Percentiles rank a stretch among this genome's conserved stretches.
phyloP scores from a whole-genome alignment of 1,140 invertebrate species.

The Manduca sexta region DNA sequence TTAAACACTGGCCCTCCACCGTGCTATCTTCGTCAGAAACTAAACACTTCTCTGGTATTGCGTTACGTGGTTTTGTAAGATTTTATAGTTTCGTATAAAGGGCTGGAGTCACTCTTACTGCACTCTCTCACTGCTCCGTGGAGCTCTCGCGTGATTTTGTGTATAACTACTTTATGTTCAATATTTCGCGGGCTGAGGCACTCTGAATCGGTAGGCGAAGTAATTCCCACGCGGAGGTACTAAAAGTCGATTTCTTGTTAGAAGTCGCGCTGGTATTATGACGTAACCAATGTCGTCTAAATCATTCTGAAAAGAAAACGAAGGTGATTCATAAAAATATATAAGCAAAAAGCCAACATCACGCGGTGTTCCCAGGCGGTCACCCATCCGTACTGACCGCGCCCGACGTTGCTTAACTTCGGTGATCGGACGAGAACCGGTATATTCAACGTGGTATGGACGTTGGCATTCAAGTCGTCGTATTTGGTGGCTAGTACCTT shows the following conservation, averaged over 20 bases:
- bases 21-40: slow-evolving; percentile 32
- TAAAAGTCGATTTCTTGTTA: slow-evolving; percentile 40
- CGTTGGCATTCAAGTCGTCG: too few relatives aligned
- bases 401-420: too few relatives aligned
- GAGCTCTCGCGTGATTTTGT: slow-evolving; percentile 29
- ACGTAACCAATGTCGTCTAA: slow-evolving; percentile 55
- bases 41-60: slow-evolving; percentile 36
- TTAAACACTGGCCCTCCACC: too few relatives aligned
- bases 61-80: slow-evolving; percentile 17
- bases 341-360: too few relatives aligned
- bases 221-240: slow-evolving; percentile 40
- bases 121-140: too few relatives aligned
- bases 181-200: slow-evolving; percentile 39
- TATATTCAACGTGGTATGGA: too few relatives aligned
- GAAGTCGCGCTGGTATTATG: slow-evolving; percentile 42
- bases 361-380: too few relatives aligned
- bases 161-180: slow-evolving; percentile 37
- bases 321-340: too few relatives aligned
- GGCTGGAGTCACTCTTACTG: slow-evolving; percentile 28
- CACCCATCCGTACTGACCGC: too few relatives aligned
- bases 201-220: slow-evolving; percentile 46
- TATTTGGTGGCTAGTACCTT: too few relatives aligned
- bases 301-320: slow-evolving; percentile 34
- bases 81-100: slow-evolving; percentile 43
- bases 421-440: too few relatives aligned